phyloP scores from a whole-genome alignment of 2,113 vertebrate genomes.

The Cepphus grylle region DNA sequence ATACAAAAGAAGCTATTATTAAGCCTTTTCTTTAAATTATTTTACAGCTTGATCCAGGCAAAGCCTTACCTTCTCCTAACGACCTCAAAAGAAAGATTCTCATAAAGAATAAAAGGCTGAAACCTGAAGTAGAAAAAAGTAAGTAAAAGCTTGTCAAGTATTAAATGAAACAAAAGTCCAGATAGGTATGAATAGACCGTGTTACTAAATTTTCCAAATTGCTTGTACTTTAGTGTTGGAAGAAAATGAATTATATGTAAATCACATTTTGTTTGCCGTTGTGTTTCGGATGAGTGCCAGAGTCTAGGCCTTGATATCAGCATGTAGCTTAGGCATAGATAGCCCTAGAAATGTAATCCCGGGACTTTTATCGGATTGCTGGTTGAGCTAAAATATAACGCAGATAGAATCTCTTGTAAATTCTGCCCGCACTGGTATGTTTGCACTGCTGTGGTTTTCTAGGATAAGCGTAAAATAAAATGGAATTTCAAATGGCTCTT shows the following conservation, averaged over 20 bases:
- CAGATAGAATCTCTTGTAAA: conserved; percentile 17
- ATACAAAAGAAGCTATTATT: not conserved
- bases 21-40: conserved; percentile 4
- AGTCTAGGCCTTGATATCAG: not conserved
- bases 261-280: not conserved
- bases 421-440: not conserved
- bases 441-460: conserved; percentile 35
- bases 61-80: conserved; percentile 88
- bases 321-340: not conserved
- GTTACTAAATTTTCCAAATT: not conserved
- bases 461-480: conserved; percentile 39
- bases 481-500: conserved; percentile 17
- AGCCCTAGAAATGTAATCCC: conserved; percentile 6
- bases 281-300: not conserved
- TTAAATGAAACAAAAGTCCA: not conserved
- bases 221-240: not conserved
- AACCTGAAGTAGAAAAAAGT: conserved; percentile 98
- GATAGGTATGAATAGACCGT: not conserved
- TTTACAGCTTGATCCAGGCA: conserved; percentile 87
- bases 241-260: not conserved
- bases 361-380: not conserved
- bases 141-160: conserved; percentile 53
- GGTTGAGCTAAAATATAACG: not conserved
- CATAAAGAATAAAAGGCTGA: conserved; percentile 98
- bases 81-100: conserved; percentile 97